Conservation (phyloP, 1,140 invertebrate species). For the Nephila pilipes region DNA sequence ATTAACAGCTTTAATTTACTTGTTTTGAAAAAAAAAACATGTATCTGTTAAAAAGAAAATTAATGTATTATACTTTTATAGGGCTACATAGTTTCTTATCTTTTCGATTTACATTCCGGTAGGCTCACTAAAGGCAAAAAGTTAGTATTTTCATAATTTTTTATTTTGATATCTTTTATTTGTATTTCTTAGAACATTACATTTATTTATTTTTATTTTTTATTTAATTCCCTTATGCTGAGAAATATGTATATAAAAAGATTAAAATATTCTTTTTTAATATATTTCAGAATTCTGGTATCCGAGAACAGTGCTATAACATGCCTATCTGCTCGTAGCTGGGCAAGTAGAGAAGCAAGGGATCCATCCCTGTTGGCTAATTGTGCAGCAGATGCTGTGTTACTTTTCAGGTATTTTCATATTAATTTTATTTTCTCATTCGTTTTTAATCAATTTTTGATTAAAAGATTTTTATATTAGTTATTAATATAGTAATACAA, state of each 20-base stretch:
- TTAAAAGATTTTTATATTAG: too few species aligned
- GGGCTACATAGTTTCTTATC: slow-evolving; percentile 87
- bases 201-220: background rate
- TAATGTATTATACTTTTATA: slow-evolving; percentile 78
- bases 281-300: slow-evolving; percentile 83
- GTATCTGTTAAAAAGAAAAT: background rate
- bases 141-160: background rate
- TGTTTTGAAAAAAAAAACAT: too few species aligned
- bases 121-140: slow-evolving; percentile 87
- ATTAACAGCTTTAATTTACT: too few species aligned
- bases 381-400: slow-evolving; percentile 88
- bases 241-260: background rate
- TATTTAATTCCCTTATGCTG: background rate
- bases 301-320: slow-evolving; percentile 85
- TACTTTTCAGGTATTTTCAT: slow-evolving; percentile 84
- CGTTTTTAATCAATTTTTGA: too few species aligned
- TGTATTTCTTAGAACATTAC: too few species aligned
- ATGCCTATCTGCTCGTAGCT: slow-evolving; percentile 90
- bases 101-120: slow-evolving; percentile 87
- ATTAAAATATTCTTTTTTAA: background rate
- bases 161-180: background rate
- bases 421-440: background rate
- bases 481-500: too few species aligned
- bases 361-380: slow-evolving; percentile 91
- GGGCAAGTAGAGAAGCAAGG: slow-evolving; percentile 89